Evolutionary conservation across 1,140 invertebrate genomes (phyloP).

Genomic region (Psix sp.): DNA sequence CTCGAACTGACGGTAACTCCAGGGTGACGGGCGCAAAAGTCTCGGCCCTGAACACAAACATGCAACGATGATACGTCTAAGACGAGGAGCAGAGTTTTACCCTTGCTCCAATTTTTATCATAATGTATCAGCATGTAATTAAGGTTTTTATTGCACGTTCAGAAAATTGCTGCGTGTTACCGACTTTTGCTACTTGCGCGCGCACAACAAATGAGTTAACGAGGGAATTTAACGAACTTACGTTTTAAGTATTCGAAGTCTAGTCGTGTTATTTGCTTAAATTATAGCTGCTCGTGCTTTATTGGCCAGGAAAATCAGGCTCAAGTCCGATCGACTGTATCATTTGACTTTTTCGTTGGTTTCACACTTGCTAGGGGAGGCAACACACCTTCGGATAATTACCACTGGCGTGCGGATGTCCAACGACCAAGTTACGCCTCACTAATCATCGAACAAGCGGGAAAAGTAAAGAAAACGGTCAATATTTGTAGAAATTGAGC

Average conservation of each 20-base stretch:
- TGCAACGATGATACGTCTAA: constrained; percentile 12
- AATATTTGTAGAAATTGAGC: no score
- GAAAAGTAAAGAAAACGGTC: no score
- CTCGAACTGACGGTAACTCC: constrained; percentile 2
- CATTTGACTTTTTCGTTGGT: constrained; percentile 11
- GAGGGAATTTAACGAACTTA: not conserved
- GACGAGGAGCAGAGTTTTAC: constrained; percentile 15
- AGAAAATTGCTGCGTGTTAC: constrained; percentile 17
- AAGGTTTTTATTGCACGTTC: constrained; percentile 23
- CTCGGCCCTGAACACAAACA: constrained; percentile 22
- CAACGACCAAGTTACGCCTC: constrained; percentile 20
- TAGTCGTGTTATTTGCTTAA: constrained; percentile 17
- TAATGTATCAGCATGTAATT: constrained; percentile 16
- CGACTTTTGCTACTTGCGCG: constrained; percentile 8
- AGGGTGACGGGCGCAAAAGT: constrained; percentile 8
- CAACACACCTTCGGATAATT: constrained; percentile 23
- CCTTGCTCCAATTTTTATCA: constrained; percentile 32
- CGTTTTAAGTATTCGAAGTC: not conserved
- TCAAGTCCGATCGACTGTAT: constrained; percentile 5
- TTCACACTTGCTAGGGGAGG: constrained; percentile 9
- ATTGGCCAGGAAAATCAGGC: constrained; percentile 10
- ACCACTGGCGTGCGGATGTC: constrained; percentile 7
- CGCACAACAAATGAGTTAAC: not conserved
- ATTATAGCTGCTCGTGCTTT: constrained; percentile 16
- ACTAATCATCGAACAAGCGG: not conserved